Evolutionary conservation across 2,888 invertebrate genomes (phyloP).

Genomic region (Theretra japonica): DNA sequence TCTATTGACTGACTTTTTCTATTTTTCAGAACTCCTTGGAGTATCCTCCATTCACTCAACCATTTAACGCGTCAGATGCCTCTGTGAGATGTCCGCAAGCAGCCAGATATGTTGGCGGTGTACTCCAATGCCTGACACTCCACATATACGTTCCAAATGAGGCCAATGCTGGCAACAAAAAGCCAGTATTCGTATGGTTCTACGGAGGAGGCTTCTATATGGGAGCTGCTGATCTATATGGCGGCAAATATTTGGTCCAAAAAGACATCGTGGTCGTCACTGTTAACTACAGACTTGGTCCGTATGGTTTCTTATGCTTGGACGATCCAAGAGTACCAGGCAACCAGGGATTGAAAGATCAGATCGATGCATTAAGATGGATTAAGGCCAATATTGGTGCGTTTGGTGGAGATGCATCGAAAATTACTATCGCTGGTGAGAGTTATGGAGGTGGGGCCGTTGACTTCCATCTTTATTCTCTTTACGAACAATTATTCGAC

Average conservation of each 20-base stretch:
- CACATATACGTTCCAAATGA: constrained; percentile 56
- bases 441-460: constrained; percentile 66
- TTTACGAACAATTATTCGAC: constrained; percentile 55
- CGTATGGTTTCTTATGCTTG: constrained; percentile 70
- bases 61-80: constrained; percentile 57
- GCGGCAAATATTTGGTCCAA: constrained; percentile 56
- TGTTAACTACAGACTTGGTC: constrained; percentile 66
- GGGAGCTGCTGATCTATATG: constrained; percentile 60
- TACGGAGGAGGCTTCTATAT: constrained; percentile 64
- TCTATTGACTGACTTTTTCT: too few species aligned
- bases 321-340: constrained; percentile 58
- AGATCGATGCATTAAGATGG: constrained; percentile 63
- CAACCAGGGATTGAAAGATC: constrained; percentile 69
- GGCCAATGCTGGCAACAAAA: constrained; percentile 38
- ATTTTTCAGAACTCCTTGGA: constrained; percentile 51
- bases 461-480: constrained; percentile 60
- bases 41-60: constrained; percentile 48
- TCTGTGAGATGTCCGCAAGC: constrained; percentile 58
- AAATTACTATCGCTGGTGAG: constrained; percentile 66
- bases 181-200: constrained; percentile 70
- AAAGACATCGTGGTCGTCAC: constrained; percentile 59
- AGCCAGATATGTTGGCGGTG: constrained; percentile 40
- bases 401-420: constrained; percentile 61
- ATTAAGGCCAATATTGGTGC: constrained; percentile 59
- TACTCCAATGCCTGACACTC: constrained; percentile 54